Conservation (phyloP, 2,113 vertebrate genomes). For the Polyodon spathula region DNA sequence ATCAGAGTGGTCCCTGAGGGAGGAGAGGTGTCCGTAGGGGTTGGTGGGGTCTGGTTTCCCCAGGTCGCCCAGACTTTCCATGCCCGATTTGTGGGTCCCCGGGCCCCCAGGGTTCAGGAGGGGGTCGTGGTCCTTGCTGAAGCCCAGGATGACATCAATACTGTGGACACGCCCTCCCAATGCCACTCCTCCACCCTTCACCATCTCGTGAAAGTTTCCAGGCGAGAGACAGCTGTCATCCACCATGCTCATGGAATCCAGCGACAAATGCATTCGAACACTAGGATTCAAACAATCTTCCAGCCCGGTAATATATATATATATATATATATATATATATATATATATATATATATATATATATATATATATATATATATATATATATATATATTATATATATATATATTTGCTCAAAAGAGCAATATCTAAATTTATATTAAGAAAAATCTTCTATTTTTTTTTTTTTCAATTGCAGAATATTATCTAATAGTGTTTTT, state of each 20-base stretch:
- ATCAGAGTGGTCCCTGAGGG: conserved; percentile 29
- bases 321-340: too few relatives aligned
- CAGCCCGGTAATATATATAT: too few relatives aligned
- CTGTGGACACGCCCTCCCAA: conserved; percentile 58
- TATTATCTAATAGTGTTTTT: too few relatives aligned
- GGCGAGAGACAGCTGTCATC: conserved; percentile 62
- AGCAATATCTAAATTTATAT: too few relatives aligned
- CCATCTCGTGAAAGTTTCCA: conserved; percentile 58
- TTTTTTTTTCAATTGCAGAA: too few relatives aligned
- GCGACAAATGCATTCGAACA: conserved; percentile 62
- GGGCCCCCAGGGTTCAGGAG: conserved; percentile 39
- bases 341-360: too few relatives aligned
- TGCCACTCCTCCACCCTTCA: conserved; percentile 46
- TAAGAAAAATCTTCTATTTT: too few relatives aligned
- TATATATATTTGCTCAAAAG: too few relatives aligned
- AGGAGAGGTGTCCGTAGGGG: conserved; percentile 33
- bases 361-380: too few relatives aligned
- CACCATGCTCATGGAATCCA: conserved; percentile 63
- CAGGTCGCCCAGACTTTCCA: conserved; percentile 34
- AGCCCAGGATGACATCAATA: conserved; percentile 67
- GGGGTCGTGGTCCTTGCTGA: conserved; percentile 60
- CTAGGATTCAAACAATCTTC: conserved; percentile 27
- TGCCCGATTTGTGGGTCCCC: conserved; percentile 34
- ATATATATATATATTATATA: too few relatives aligned
- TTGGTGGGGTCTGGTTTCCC: conserved; percentile 26